These are phyloP conservation scores for Sphyrna mokarran DNA, from an alignment of 2,113 vertebrate species.

Conservation along the genomic window DNA sequence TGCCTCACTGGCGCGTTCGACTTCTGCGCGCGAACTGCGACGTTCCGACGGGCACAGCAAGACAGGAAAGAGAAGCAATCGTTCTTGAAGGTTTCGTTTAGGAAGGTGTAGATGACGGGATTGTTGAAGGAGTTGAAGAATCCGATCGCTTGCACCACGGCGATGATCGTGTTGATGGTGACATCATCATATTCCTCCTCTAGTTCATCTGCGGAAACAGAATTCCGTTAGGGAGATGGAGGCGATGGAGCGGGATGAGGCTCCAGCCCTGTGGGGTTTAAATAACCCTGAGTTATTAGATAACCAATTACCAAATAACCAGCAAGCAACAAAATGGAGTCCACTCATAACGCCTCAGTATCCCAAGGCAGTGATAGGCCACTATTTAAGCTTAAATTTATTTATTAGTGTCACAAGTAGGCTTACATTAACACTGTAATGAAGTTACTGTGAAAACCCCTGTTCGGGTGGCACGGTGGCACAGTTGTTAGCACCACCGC, in stretches of 20 bases:
- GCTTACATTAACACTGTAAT: too few relatives aligned
- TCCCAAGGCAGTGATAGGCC: background rate
- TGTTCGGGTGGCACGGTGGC: too few relatives aligned
- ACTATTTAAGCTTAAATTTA: background rate
- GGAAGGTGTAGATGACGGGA: constrained; percentile 69
- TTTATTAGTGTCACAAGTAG: too few relatives aligned
- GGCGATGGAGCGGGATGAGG: background rate
- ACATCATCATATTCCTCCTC: constrained; percentile 64
- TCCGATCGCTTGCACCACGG: constrained; percentile 67
- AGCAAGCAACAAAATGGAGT: background rate
- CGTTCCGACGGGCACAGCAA: constrained; percentile 42
- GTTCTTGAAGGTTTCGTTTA: constrained; percentile 75
- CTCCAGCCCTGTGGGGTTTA: background rate
- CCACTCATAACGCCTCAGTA: background rate
- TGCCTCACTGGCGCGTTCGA: background rate
- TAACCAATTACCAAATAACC: background rate
- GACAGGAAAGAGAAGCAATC: constrained; percentile 63
- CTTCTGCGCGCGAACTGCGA: background rate
- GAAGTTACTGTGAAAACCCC: too few relatives aligned
- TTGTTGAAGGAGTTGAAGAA: constrained; percentile 77
- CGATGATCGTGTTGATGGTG: constrained; percentile 62
- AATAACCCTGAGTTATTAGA: too few relatives aligned
- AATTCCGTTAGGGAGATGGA: background rate
- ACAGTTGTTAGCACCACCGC: too few relatives aligned
- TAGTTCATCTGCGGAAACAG: constrained; percentile 55